Percentiles rank a stretch among this genome's conserved stretches.
Evolutionary conservation across 2,113 vertebrate genomes (phyloP).

Genomic region (Toxotes chatareus): DNA sequence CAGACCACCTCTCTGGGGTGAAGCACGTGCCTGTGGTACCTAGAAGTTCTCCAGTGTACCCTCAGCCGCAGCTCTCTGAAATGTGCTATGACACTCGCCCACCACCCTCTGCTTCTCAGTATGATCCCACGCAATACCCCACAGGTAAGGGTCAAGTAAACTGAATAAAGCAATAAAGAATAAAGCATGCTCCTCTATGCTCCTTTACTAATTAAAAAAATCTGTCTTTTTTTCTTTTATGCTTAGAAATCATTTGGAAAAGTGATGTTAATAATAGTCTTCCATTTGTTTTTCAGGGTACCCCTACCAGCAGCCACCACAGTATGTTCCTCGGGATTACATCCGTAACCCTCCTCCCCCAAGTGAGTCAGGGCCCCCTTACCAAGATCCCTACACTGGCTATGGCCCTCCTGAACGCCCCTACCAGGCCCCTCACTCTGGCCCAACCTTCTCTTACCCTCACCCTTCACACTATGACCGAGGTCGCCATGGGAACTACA

Average conservation of each 20-base stretch:
- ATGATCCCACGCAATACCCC: constrained; percentile 91
- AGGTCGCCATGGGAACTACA: constrained; percentile 85
- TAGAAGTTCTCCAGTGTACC: constrained; percentile 90
- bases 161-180: background rate
- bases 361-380: constrained; percentile 88
- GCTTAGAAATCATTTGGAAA: background rate
- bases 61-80: constrained; percentile 86
- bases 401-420: constrained; percentile 91
- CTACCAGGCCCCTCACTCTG: constrained; percentile 86
- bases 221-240: background rate
- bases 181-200: background rate
- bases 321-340: constrained; percentile 89
- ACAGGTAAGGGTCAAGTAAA: constrained; percentile 82
- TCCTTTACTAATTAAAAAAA: too few relatives aligned
- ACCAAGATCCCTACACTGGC: constrained; percentile 90
- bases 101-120: constrained; percentile 88
- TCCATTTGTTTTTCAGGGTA: constrained; percentile 83
- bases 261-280: background rate
- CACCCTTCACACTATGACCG: constrained; percentile 91
- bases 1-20: constrained; percentile 88
- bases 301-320: constrained; percentile 90
- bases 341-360: constrained; percentile 82
- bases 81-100: constrained; percentile 91
- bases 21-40: constrained; percentile 92
- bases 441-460: constrained; percentile 91